Conservation (phyloP, 2,888 invertebrate genomes). For the Blastobasis adustella region DNA sequence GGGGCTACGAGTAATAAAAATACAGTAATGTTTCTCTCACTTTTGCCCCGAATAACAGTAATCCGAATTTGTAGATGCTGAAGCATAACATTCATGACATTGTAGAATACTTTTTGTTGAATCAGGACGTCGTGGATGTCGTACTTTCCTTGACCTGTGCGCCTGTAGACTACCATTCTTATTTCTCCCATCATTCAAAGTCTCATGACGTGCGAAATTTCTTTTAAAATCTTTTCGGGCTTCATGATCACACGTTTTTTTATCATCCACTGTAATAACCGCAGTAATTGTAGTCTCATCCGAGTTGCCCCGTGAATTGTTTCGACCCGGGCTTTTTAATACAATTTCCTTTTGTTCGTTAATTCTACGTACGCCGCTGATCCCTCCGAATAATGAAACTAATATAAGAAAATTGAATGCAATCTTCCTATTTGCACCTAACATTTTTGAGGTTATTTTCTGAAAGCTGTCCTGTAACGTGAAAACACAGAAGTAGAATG, state of each 20-base stretch:
- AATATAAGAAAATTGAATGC: constrained; percentile 31
- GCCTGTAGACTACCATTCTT: constrained; percentile 14
- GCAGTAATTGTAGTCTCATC: constrained; percentile 23
- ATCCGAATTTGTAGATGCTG: too few species aligned
- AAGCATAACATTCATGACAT: too few species aligned
- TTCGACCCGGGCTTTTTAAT: constrained; percentile 21
- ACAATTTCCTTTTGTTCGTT: constrained; percentile 30
- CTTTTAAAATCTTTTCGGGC: constrained; percentile 20
- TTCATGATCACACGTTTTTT: constrained; percentile 29
- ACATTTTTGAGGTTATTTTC: constrained; percentile 19
- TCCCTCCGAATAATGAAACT: constrained; percentile 26
- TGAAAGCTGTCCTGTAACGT: neutral
- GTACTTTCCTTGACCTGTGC: too few species aligned
- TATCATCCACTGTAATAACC: constrained; percentile 20
- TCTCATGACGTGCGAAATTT: constrained; percentile 24
- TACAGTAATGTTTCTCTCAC: too few species aligned
- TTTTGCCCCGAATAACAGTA: too few species aligned
- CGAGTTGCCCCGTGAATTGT: constrained; percentile 24
- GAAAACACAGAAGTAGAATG: too few species aligned
- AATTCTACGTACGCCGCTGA: constrained; percentile 23
- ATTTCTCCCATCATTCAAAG: constrained; percentile 14
- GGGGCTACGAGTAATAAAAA: too few species aligned
- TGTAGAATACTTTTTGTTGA: too few species aligned
- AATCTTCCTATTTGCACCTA: constrained; percentile 19
- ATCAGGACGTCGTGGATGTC: too few species aligned